Evolutionary conservation across 2,113 vertebrate species (phyloP).

Genomic region (Pipa parva): DNA sequence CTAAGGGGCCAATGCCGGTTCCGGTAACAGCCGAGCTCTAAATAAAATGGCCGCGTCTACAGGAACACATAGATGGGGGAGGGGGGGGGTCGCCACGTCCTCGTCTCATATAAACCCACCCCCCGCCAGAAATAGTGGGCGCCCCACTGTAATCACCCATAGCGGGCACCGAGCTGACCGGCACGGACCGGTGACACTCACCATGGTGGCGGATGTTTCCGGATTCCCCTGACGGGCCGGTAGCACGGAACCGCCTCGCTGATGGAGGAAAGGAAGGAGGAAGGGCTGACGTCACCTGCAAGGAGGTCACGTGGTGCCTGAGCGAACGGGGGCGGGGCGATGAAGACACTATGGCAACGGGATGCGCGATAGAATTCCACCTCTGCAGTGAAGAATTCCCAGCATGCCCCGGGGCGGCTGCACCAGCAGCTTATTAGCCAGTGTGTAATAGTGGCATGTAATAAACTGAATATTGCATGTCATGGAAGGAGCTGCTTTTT

Average conservation of each 20-base stretch:
- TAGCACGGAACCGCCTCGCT: conserved; percentile 21
- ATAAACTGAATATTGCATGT: too few species aligned
- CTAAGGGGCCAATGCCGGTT: too few species aligned
- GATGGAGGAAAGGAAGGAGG: conserved; percentile 11
- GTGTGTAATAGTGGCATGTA: too few species aligned
- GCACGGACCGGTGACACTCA: conserved; percentile 20
- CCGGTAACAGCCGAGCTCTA: too few species aligned
- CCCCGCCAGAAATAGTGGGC: background rate
- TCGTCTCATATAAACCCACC: background rate
- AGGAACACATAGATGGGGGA: background rate
- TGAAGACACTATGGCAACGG: background rate
- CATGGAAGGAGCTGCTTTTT: too few species aligned
- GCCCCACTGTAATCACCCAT: background rate
- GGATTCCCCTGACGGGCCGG: background rate
- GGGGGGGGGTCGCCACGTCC: background rate
- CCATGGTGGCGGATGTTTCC: conserved; percentile 6
- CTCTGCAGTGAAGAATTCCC: too few species aligned
- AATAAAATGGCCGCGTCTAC: conserved; percentile 1
- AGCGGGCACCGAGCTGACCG: too few species aligned
- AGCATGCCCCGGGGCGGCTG: too few species aligned
- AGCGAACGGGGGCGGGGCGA: background rate
- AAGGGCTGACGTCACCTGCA: background rate
- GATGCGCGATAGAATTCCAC: too few species aligned
- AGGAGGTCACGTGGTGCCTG: background rate
- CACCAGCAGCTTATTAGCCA: too few species aligned